phyloP scores from a whole-genome alignment of 2,888 invertebrate genomes.

The Agrotis exclamationis region DNA sequence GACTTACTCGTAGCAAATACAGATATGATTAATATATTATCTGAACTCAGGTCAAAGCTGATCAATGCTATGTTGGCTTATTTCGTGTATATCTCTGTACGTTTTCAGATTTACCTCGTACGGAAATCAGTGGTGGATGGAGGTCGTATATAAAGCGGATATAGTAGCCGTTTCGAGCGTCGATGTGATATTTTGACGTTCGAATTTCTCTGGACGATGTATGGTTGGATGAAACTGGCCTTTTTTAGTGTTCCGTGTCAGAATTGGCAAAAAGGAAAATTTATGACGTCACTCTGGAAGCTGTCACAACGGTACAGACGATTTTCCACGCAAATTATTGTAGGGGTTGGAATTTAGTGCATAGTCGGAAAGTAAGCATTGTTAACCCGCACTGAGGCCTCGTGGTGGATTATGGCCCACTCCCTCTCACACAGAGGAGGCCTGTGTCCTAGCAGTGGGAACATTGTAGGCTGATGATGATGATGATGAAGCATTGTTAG shows the following conservation, averaged over 20 bases:
- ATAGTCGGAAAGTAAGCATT: no score
- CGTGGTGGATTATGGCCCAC: no score
- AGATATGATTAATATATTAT: slow-evolving; percentile 53
- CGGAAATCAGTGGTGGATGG: slow-evolving; percentile 32
- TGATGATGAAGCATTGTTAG: neutral
- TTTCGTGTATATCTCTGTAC: slow-evolving; percentile 1
- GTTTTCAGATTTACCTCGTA: slow-evolving; percentile 27
- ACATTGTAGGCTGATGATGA: no score
- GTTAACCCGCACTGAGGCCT: no score
- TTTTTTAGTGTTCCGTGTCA: slow-evolving; percentile 46
- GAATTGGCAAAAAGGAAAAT: slow-evolving; percentile 38
- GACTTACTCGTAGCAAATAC: neutral
- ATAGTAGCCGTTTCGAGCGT: slow-evolving; percentile 19
- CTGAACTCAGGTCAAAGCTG: slow-evolving; percentile 6
- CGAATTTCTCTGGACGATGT: slow-evolving; percentile 24
- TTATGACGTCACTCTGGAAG: slow-evolving; percentile 19
- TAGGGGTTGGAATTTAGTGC: neutral
- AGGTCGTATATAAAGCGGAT: slow-evolving; percentile 24
- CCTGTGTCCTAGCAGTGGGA: no score
- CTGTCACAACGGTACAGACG: slow-evolving; percentile 17
- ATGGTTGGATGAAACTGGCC: slow-evolving; percentile 26
- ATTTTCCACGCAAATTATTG: slow-evolving; percentile 10
- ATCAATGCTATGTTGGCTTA: slow-evolving; percentile 18
- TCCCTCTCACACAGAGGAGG: no score
- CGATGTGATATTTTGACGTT: slow-evolving; percentile 40